Evolutionary conservation across 2,113 vertebrate species (phyloP), one percentile per base, ranked within the genome.

Genomic region (Muntiacus muntjak): DNA sequence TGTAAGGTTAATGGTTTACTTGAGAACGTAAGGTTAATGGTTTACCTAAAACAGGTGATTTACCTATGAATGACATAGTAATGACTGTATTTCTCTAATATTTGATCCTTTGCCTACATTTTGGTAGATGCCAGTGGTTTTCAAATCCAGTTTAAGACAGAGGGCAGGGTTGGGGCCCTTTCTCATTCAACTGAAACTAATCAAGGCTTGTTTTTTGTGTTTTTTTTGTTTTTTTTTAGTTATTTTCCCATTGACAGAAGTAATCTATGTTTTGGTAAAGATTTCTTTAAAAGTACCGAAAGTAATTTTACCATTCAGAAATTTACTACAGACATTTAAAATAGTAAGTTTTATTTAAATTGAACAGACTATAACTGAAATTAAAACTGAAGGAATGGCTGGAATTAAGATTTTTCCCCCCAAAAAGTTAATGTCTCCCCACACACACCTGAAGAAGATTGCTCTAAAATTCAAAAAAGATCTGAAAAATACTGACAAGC

Each of bases 301-400:
- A 60, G 40, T 67, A 94, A 60, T 47, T 96, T 94, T 67, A 82
- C 28, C 21, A 64, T 85, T 74, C 5, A 89, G 36, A 95, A 91
- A 71, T 89, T 45, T 60, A 62, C 76, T 64, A 16, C 1, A 88
- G 12, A 90, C 33, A 62, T 96, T 96, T 85, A 93, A 79, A 95
- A 88, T 26, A 67, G 25, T 47, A 81, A 30, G 33, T 87, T 98
- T 97, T 43, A 90, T 64, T 88, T 94, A 94, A 92, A 43, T 87
- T 82, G 89, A 96, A 78, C 23, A 71, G 36, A 87, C 26, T 84
- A 83, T 11, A 91, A 16, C 21, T 12, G 47, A 92, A 89, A 82
- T 95, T 83, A 54, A 91, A 86, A 57, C 28, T 7, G 25, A 82
- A 89, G 26, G 45, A 67, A 89, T 92, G 43, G 45, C 54, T 26